phyloP scores from a whole-genome alignment of 2,113 vertebrate species.

The Chloropsis hardwickii region DNA sequence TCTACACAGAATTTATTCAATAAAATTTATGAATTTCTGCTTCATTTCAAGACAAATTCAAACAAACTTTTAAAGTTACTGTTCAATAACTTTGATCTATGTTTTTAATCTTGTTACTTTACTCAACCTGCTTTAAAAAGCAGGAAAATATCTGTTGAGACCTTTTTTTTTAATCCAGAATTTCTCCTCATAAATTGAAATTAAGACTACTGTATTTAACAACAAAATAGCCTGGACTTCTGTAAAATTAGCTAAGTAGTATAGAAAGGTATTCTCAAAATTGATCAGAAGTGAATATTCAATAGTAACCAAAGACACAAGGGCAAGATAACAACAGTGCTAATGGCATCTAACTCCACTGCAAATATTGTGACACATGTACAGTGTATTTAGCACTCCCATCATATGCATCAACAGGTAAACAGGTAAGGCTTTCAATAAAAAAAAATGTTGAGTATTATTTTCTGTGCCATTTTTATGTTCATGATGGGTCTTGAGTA shows the following conservation, averaged over 20 bases:
- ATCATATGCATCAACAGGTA: not conserved
- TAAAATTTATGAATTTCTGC: not conserved
- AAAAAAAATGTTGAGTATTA: not conserved
- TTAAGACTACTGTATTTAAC: not conserved
- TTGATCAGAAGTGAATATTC: not conserved
- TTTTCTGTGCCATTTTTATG: not conserved
- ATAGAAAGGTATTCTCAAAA: not conserved
- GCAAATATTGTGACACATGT: rapidly evolving
- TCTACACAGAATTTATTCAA: not conserved
- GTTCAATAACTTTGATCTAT: not conserved
- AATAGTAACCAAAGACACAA: not conserved
- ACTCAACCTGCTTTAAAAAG: not conserved
- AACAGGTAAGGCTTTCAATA: not conserved
- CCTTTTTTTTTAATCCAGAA: not conserved
- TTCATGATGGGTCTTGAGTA: not conserved
- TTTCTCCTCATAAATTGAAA: not conserved
- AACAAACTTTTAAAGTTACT: not conserved
- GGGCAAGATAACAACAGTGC: not conserved
- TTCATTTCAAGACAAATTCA: not conserved
- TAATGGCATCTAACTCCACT: not conserved
- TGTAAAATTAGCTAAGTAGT: not conserved
- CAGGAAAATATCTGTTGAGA: not conserved
- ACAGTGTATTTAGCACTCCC: not conserved
- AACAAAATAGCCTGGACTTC: not conserved
- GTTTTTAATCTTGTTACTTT: not conserved